phyloP scores from a whole-genome alignment of 2,888 invertebrate genomes.

The Dermolepida albohirtum region DNA sequence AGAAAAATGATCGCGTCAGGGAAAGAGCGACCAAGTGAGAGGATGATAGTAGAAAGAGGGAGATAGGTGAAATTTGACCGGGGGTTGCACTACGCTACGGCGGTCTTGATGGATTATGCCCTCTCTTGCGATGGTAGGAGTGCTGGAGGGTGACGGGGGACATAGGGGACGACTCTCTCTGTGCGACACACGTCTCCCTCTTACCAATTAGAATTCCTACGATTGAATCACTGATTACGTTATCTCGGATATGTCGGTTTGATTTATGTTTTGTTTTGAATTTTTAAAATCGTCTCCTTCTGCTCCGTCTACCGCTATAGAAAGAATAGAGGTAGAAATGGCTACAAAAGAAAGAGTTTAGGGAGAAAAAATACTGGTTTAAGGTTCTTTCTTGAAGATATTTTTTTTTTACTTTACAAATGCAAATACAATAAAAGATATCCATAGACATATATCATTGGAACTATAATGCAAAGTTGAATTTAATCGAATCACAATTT shows the following conservation, averaged over 20 bases:
- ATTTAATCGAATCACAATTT: too few relatives aligned
- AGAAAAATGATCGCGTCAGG: slow-evolving; percentile 78
- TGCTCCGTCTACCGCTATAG: slow-evolving; percentile 8
- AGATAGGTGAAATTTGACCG: slow-evolving; percentile 74
- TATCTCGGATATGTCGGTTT: slow-evolving; percentile 53
- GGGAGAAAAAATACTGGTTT: not conserved
- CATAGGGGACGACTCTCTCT: slow-evolving; percentile 34
- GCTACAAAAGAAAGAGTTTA: not conserved
- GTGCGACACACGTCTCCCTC: slow-evolving; percentile 61
- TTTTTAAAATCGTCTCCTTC: slow-evolving; percentile 43
- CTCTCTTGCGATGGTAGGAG: slow-evolving; percentile 52
- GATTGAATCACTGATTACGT: slow-evolving; percentile 63
- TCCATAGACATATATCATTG: too few relatives aligned
- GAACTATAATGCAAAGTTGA: too few relatives aligned
- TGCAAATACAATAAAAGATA: too few relatives aligned
- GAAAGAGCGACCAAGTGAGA: slow-evolving; percentile 57
- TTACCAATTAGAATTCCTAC: slow-evolving; percentile 65
- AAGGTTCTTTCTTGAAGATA: not conserved
- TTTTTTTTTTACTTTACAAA: too few relatives aligned
- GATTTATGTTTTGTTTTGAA: slow-evolving; percentile 56
- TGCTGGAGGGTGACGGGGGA: slow-evolving; percentile 54
- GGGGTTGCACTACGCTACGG: slow-evolving; percentile 59
- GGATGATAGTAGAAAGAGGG: slow-evolving; percentile 68
- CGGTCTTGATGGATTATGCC: slow-evolving; percentile 68
- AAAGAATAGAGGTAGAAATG: slow-evolving; percentile 11